These are phyloP conservation scores for Vulpes vulpes DNA, from an alignment of 2,113 vertebrate genomes.

Conservation along the genomic window DNA sequence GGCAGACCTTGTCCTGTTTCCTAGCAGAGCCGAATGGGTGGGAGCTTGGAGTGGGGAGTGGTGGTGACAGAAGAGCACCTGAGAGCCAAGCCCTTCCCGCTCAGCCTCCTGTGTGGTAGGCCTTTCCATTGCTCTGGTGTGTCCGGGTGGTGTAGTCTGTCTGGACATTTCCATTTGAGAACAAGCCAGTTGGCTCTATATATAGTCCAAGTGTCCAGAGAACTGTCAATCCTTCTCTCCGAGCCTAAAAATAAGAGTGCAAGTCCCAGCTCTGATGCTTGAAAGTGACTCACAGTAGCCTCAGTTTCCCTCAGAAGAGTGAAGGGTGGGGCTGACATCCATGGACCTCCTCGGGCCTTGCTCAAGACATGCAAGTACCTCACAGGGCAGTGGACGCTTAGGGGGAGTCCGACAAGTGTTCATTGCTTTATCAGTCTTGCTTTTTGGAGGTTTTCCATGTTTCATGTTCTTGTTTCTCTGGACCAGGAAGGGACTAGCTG, in stretches of 20 bases:
- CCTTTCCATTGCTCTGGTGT: background rate
- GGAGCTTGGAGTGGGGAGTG: background rate
- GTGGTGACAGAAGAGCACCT: background rate
- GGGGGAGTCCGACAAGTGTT: background rate
- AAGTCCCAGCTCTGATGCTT: background rate
- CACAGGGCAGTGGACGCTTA: background rate
- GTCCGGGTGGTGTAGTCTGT: background rate
- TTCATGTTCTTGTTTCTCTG: background rate
- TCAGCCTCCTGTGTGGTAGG: background rate
- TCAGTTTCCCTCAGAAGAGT: background rate
- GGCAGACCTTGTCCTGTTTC: background rate
- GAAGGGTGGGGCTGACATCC: background rate
- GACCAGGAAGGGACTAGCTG: background rate
- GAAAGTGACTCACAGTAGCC: background rate
- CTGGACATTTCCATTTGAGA: conserved; percentile 34
- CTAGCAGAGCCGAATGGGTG: background rate
- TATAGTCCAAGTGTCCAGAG: conserved; percentile 53
- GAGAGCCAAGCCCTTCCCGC: background rate
- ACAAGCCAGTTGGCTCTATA: conserved; percentile 21
- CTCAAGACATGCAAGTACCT: background rate
- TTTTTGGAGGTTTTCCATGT: background rate
- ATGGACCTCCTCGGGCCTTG: background rate
- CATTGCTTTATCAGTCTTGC: background rate
- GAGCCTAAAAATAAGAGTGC: conserved; percentile 43
- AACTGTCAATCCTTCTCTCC: background rate